Evolutionary conservation across 2,888 invertebrate species (phyloP), one percentile per base, ranked within the genome.

Genomic region (Lochmaea crataegi): DNA sequence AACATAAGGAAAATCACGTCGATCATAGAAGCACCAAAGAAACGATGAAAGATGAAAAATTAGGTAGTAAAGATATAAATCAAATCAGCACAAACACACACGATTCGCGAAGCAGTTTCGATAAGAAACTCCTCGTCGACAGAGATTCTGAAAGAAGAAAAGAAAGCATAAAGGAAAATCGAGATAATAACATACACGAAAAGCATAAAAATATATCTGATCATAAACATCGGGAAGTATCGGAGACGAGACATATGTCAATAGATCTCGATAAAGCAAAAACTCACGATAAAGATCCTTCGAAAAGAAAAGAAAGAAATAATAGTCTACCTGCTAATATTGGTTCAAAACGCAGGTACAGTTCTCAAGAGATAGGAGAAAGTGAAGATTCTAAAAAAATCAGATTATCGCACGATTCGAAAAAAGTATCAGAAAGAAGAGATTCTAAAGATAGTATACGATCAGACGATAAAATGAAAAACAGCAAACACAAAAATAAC

Each of bases 301-400:
- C 78, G 65, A 90, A 90, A 84, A 86, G 90, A 57, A 91, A 91
- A 85, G 91, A 92, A 81, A 88, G 91, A 60, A 87, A 90, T 71
- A 91, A 90, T 84, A 91, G 90, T 84, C 86, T 91, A 78, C 92
- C 92, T 5, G 90, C 92, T 4, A 89, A 89, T 73, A 89, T 93
- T 42, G 90, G 92, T 0, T 88, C 89, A 71, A 95, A 95, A 86
- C 89, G 95, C 66, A 90, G 95, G 74, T 90, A 94, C 82, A 94
- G 94, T 77, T 93, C 93, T 1, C 94, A 95, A 84, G 95, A 95
- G 73, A 90, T 90, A 81, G 80, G 88, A 66, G 90, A 91, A 78
- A 87, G 89, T 2, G 87, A 88, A 68, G 92, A 93, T 74, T 83
- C 88, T 2, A 94, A 94, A 81, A 90, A 91, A 76, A 87, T 89